Evolutionary conservation across 2,797 vertebrate species (phyloP), one percentile per base, ranked within the genome.

Genomic region (Harpagifer antarcticus): DNA sequence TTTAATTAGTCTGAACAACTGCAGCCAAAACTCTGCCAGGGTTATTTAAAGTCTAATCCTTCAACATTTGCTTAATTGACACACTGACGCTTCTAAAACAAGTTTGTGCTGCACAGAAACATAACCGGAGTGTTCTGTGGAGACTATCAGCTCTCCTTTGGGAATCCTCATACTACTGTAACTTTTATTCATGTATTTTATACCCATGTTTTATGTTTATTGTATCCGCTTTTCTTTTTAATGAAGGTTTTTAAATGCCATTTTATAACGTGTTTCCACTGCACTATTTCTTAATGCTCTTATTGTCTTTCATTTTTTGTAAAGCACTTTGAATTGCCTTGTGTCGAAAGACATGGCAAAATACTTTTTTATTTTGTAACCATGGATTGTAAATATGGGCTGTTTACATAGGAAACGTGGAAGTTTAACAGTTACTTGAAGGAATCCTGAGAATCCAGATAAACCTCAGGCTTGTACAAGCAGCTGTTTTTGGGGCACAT

Each of bases 1-100:
- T 64, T 9, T 14, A 64, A 74, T 64, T 31, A 61, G 23, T 33
- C 42, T 19, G 6, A 67, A 52, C 67, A 77, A 20, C 71, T 64
- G 62, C 53, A 50, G 11, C 45, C 0, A 6, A 45, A 6, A 16
- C 43, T 37, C 13, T 0, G 6, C 43, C 20, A 3, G 14, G 53
- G 50, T 31, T 44, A 71, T 48, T 20, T 23, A 58, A 55, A 63
- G 43, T 31, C 53, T 31, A 59, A 76, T 65, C 66, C 70, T 37
- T 27, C 37, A 50, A 19, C 73, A 54, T 66, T 37, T 53, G 31
- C 42, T 45, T 62, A 0, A 12, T 23, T 65, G 15, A 27, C 20
- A 27, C 33, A 37, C 1, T 7, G 33, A 37, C 8, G 13, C 7
- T 33, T 37, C 59, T 65, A 15, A 54, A 79, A 65, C 52, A 56